These are phyloP conservation scores for Erannis defoliaria DNA, from an alignment of 2,888 invertebrate species.

Conservation along the genomic window DNA sequence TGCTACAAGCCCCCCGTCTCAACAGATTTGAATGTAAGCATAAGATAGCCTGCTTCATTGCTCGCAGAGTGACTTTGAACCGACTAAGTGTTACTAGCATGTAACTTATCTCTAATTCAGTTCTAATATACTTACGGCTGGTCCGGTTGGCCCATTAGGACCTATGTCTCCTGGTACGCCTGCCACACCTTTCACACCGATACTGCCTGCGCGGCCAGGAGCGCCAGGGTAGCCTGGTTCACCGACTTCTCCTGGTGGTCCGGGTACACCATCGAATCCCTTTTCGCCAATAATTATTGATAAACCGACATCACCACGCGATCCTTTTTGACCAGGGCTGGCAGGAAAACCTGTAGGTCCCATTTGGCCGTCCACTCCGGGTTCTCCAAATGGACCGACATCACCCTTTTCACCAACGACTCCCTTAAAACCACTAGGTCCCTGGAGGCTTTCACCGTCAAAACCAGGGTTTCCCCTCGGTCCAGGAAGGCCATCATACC, in stretches of 20 bases:
- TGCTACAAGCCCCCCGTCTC: no score
- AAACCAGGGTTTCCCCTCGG: constrained; percentile 69
- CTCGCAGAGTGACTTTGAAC: no score
- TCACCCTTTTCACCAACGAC: constrained; percentile 89
- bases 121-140: constrained; percentile 67
- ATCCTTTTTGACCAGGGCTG: constrained; percentile 83
- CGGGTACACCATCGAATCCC: constrained; percentile 71
- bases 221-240: constrained; percentile 86
- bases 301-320: constrained; percentile 79
- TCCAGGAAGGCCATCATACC: constrained; percentile 70
- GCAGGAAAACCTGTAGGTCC: constrained; percentile 90
- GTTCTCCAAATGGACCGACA: constrained; percentile 87
- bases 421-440: constrained; percentile 88
- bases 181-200: constrained; percentile 73
- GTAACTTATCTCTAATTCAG: neutral
- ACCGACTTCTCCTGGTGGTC: constrained; percentile 85
- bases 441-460: constrained; percentile 69
- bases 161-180: constrained; percentile 87
- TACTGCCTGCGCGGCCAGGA: constrained; percentile 80
- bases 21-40: no score
- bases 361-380: constrained; percentile 77
- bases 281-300: constrained; percentile 75
- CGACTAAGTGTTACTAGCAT: no score
- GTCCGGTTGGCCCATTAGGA: constrained; percentile 85
- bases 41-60: no score